A percentile compares a stretch with the other conserved stretches of the same genome.
These are phyloP conservation scores for Melanotaenia trifasciata DNA, from an alignment of 2,797 vertebrate genomes.

Conservation along the genomic window DNA sequence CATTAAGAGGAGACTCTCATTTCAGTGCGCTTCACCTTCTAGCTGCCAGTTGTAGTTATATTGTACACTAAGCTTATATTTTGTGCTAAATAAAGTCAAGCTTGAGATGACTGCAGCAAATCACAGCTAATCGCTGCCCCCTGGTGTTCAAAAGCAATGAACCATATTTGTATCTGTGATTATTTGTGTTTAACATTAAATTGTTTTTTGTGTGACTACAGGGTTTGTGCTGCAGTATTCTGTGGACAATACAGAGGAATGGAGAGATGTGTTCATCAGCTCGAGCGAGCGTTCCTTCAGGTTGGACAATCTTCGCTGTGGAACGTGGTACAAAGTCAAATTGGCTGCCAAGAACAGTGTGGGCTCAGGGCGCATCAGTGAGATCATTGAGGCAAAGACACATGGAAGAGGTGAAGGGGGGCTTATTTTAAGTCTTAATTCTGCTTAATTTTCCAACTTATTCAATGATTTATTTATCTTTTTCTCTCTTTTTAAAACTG, in stretches of 20 bases:
- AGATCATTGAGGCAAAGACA: slow-evolving; percentile 99
- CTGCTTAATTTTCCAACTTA: too few species aligned
- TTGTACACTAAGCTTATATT: slow-evolving; percentile 40
- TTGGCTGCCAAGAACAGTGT: slow-evolving; percentile 98
- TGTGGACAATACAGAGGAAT: slow-evolving; percentile 98
- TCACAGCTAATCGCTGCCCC: slow-evolving; percentile 51
- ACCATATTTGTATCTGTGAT: neutral
- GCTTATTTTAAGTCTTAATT: neutral
- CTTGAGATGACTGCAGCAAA: neutral
- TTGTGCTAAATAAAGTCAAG: slow-evolving; percentile 21
- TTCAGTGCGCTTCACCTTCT: slow-evolving; percentile 6
- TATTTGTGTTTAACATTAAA: slow-evolving; percentile 11
- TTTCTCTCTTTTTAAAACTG: neutral
- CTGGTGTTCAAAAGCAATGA: slow-evolving; percentile 64
- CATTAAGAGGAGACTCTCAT: neutral
- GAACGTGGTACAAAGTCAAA: slow-evolving; percentile 99
- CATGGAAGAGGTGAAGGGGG: slow-evolving; percentile 90
- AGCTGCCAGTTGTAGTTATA: slow-evolving; percentile 21
- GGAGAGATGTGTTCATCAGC: slow-evolving; percentile 98
- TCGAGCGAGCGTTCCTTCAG: slow-evolving; percentile 96
- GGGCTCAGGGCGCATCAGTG: slow-evolving; percentile 96
- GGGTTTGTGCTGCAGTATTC: slow-evolving; percentile 98
- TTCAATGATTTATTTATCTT: neutral
- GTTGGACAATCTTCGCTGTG: slow-evolving; percentile 96
- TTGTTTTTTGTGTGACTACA: slow-evolving; percentile 62